Evolutionary conservation across 1,140 invertebrate genomes (phyloP), one percentile per base, ranked within the genome.

Genomic region (Subanguina moxae): DNA sequence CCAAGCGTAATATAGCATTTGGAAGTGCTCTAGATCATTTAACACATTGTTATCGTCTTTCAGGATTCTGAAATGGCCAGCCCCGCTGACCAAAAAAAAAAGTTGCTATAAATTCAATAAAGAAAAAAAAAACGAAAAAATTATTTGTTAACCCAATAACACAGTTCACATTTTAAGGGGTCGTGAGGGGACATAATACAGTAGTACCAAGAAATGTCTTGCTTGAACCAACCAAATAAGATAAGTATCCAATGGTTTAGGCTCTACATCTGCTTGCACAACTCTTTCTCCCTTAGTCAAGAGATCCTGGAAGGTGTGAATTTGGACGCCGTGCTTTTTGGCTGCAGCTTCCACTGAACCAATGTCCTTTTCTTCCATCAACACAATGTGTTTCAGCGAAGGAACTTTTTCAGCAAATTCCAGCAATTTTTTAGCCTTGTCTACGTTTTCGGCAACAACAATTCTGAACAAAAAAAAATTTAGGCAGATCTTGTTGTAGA

Each of bases 211-310:
- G n/a, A n/a, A n/a, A n/a, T n/a, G n/a, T n/a, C n/a, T 3, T 38
- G 32, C 3, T 5, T 38, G 11, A 52, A 94, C 1, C 93, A 95
- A 97, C 83, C 93, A 96, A 73, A 97, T 90, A 30, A 92, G 94
- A 82, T 90, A 92, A 1, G 95, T 83, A 83, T 94, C 91, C 43
- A 89, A 88, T 13, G 90, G 87, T 80, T 87, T 88, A 0, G 94
- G 93, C 96, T 83, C 46, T 21, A 43, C 17, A 28, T 75, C 65
- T 28, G 27, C n/a, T 30, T 25, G 19, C 1, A 58, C n/a, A 38
- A 19, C 27, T 8, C 17, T n/a, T 45, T 68, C 56, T 19, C 48
- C 71, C 7, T 30, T 28, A 46, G 17, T 17, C 28, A 70, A 21
- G 9, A 76, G 56, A 19, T 73, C 64, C 27, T 63, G 43, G 57